Evolutionary conservation across 2,113 vertebrate species (phyloP).

Genomic region (human): DNA sequence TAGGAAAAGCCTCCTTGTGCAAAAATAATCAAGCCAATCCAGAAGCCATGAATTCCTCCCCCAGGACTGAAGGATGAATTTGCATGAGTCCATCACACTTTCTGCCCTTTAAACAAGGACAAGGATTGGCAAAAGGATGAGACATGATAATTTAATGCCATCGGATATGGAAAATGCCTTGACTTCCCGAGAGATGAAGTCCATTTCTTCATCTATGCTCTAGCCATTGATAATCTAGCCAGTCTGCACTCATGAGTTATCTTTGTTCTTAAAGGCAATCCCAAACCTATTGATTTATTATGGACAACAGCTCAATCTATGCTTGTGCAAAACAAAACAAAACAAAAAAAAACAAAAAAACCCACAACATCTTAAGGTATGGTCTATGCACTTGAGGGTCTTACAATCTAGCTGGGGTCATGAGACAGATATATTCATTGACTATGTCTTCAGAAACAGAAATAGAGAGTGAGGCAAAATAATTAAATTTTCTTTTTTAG

Average conservation of each 20-base stretch:
- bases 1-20: neutral
- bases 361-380: neutral
- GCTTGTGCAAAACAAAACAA: neutral
- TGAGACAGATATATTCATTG: neutral
- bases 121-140: neutral
- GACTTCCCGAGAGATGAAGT: neutral
- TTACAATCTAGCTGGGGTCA: neutral
- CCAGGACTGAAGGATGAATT: neutral
- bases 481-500: neutral
- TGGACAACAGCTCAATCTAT: neutral
- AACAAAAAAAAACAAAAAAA: neutral
- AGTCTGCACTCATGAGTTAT: neutral
- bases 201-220: neutral
- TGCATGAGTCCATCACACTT: neutral
- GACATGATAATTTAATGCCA: neutral
- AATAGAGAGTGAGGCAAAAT: neutral
- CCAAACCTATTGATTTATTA: neutral
- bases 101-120: neutral
- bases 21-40: neutral
- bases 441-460: neutral
- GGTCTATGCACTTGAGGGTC: neutral
- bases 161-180: neutral
- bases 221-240: too few species aligned
- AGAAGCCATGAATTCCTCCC: neutral
- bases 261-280: neutral